Percentiles rank a stretch among this genome's conserved stretches.
Evolutionary conservation across 35 echinoderm and acorn worm genomes (phyloP).

Genomic region (Apostichopus californicus): DNA sequence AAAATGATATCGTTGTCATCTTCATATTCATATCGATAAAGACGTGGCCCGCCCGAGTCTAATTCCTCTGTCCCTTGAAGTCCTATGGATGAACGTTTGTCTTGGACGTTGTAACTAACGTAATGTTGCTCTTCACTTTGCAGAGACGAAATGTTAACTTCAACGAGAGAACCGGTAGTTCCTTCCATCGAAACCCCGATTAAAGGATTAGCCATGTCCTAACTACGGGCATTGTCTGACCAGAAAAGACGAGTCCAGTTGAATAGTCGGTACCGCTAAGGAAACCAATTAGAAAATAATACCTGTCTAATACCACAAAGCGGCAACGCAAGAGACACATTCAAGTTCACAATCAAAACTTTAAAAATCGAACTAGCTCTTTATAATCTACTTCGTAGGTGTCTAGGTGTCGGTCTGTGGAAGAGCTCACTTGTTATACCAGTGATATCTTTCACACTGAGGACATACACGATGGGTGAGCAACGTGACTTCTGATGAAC

Average conservation of each 20-base stretch:
- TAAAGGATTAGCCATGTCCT: not conserved
- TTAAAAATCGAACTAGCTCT: too few relatives aligned
- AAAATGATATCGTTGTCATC: constrained; percentile 1
- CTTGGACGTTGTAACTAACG: not conserved
- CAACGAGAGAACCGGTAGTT: not conserved
- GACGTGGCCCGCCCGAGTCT: not conserved
- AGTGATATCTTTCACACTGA: not conserved
- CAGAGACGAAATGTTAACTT: not conserved
- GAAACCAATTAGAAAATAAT: too few relatives aligned
- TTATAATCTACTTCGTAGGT: too few relatives aligned
- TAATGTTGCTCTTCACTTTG: not conserved
- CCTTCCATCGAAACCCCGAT: not conserved
- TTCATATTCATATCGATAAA: not conserved
- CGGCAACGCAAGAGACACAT: too few relatives aligned
- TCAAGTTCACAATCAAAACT: too few relatives aligned
- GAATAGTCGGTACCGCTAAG: too few relatives aligned
- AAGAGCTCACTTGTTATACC: not conserved
- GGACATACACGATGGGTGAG: not conserved
- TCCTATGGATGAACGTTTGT: not conserved
- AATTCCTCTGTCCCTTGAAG: not conserved
- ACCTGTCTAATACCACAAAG: too few relatives aligned
- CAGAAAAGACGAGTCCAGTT: too few relatives aligned
- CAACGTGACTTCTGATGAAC: not conserved
- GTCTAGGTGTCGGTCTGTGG: too few relatives aligned
- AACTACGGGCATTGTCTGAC: not conserved